Percentiles rank a stretch among this genome's conserved stretches.
Conservation (phyloP, 1,140 invertebrate species). For the Eubasilissa regina region DNA sequence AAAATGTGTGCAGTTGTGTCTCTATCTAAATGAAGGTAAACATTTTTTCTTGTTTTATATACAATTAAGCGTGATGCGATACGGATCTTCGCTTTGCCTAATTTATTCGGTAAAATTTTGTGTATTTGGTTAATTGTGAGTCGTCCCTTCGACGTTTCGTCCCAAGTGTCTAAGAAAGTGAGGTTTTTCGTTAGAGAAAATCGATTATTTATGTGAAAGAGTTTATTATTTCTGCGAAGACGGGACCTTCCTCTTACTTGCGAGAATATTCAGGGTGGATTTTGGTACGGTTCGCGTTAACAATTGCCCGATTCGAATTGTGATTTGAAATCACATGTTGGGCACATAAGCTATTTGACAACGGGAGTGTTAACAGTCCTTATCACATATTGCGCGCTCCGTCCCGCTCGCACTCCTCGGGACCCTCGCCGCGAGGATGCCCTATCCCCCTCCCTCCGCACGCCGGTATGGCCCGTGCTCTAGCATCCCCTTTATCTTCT, state of each 20-base stretch:
- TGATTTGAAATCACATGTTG: conserved; percentile 39
- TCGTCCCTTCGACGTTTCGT: conserved; percentile 1
- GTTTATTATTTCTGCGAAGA: background rate
- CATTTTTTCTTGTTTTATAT: conserved; percentile 41
- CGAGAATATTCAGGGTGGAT: background rate
- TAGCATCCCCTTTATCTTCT: conserved; percentile 15
- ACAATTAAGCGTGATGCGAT: background rate
- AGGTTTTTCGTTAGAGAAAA: conserved; percentile 44
- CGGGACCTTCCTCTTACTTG: background rate
- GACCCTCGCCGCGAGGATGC: background rate
- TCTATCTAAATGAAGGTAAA: conserved; percentile 52
- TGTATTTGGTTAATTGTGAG: conserved; percentile 8
- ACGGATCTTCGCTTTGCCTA: background rate
- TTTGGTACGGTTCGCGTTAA: background rate
- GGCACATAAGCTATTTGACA: conserved; percentile 43
- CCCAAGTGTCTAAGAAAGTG: conserved; percentile 27
- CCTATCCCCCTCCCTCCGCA: conserved; percentile 7
- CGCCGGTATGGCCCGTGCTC: background rate
- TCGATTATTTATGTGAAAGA: conserved; percentile 47
- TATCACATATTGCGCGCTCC: conserved; percentile 46
- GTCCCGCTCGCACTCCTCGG: conserved; percentile 42
- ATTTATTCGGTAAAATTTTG: conserved; percentile 1
- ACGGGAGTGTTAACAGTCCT: conserved; percentile 47
- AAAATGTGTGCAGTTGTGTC: conserved; percentile 50
- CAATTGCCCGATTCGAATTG: background rate